Evolutionary conservation across 2,888 invertebrate genomes (phyloP), one percentile per base, ranked within the genome.

Genomic region (Brachypalpus laphriformis): DNA sequence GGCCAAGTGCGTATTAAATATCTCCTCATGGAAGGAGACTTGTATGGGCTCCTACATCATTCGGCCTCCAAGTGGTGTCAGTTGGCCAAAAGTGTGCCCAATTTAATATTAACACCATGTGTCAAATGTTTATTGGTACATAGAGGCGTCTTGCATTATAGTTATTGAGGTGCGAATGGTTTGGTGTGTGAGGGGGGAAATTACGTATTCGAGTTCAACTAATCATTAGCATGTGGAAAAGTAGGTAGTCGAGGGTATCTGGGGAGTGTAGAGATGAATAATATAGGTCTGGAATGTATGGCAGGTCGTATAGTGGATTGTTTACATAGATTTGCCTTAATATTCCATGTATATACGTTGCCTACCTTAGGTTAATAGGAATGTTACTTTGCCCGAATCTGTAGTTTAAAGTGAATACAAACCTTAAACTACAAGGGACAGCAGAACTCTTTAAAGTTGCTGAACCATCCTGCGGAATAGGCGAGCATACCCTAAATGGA

Each of bases 71-170:
- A 80, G 76, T 34, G 65, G 76, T 76, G 75, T 85, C 85, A 85
- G 81, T 81, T 85, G 85, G 85, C 71, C 81, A 71, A 75, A 85
- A 85, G 85, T 85, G 85, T 85, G 85, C 85, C 85, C 81, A 71
- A 66, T 81, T 70, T 65, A 76, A 81, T 81, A 81, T 76, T 54
- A 51, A 71, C 85, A 65, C 81, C 85, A 85, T 81, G 75, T 85
- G 85, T 81, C 81, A 71, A 71, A 76, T 75, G 61, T 76, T 85
- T 85, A 85, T 85, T 70, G 47, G 75, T 37, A 76, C 54, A 71
- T 25, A 65, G 18, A 34, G 42, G 57, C 57, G 42, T 71, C 16
- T 45, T 45, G 22, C 6, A 14, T 57, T 31, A 51, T 66, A 25
- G 74, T 18, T 63, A 56, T 65, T 57, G 68, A 40, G 7, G 18